Conservation (phyloP, 2,888 invertebrate genomes). For the Xestobium rufovillosum region DNA sequence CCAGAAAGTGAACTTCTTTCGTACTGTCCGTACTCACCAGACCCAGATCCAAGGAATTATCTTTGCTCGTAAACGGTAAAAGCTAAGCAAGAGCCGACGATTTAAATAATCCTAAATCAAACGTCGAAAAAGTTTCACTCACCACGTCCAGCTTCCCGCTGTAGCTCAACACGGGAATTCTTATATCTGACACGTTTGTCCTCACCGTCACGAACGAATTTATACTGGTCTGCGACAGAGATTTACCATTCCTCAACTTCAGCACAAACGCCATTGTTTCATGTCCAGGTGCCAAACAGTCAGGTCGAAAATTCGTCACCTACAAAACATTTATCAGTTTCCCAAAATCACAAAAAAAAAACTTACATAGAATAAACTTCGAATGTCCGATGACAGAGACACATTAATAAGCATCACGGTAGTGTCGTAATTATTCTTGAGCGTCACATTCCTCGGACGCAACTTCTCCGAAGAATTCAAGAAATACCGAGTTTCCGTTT, state of each 20-base stretch:
- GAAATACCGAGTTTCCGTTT: constrained; percentile 47
- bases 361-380: constrained; percentile 53
- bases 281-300: constrained; percentile 52
- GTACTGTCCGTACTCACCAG: constrained; percentile 56
- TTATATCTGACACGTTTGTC: constrained; percentile 67
- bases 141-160: constrained; percentile 61
- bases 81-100: constrained; percentile 30
- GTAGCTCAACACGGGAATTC: constrained; percentile 64
- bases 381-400: constrained; percentile 54
- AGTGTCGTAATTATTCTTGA: constrained; percentile 66
- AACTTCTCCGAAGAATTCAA: constrained; percentile 35
- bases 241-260: constrained; percentile 46
- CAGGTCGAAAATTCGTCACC: constrained; percentile 55
- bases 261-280: constrained; percentile 52
- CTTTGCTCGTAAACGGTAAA: constrained; percentile 39
- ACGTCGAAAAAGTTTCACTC: constrained; percentile 26
- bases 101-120: too few relatives aligned
- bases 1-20: constrained; percentile 62
- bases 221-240: constrained; percentile 49
- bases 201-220: constrained; percentile 56
- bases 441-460: constrained; percentile 45
- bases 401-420: constrained; percentile 68
- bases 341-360: not conserved
- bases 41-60: constrained; percentile 53
- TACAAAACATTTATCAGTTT: constrained; percentile 34